Base-by-base conservation (phyloP, 2,888 invertebrate genomes). In the Podotricha telesiphe region DNA sequence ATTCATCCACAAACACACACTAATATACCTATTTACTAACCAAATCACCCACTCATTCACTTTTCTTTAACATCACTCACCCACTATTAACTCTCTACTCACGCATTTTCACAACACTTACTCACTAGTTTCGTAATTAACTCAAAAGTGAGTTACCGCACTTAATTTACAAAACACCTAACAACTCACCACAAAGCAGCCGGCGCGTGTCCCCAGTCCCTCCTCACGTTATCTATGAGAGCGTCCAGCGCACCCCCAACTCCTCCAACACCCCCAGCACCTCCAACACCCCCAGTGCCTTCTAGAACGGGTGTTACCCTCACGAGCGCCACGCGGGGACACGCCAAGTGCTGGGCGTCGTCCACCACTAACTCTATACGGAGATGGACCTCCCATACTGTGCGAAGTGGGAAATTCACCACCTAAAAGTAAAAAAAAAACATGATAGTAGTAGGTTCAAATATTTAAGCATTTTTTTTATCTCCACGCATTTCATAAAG, bases 171-270 rank as follows among this genome's bases (percentile, higher is more conserved):
- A n/a, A n/a, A n/a, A 5, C n/a, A 45, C 34, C n/a, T 10, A 20
- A 17, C 1, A 11, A 68, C 81, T 76, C 40, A 90, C 91, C 91
- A 90, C 4, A 89, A 56, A 0, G 86, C 78, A 20, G 78, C 58
- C 0, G 91, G 91, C 78, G 78, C 89, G 79, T 91, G 89, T 0
- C 89, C 86, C 91, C 91, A 91, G 79, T 89, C 88, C 19, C 64
- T 58, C 1, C 83, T 80, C 73, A 82, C 76, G 42, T 55, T 8
- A 0, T 40, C 70, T 5, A 82, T 37, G 1, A 55, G 34, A 6
- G 34, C 17, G 0, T 34, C 55, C 10, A 55, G 17, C 11, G 55
- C 17, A 34, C 55, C 34, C 34, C 17, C 34, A 17, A 53, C 34
- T 34, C 53, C n/a, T 13, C 53, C 53, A 53, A 15, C 22, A 8